phyloP scores from a whole-genome alignment of 1,140 invertebrate genomes.

The Adelges cooleyi region DNA sequence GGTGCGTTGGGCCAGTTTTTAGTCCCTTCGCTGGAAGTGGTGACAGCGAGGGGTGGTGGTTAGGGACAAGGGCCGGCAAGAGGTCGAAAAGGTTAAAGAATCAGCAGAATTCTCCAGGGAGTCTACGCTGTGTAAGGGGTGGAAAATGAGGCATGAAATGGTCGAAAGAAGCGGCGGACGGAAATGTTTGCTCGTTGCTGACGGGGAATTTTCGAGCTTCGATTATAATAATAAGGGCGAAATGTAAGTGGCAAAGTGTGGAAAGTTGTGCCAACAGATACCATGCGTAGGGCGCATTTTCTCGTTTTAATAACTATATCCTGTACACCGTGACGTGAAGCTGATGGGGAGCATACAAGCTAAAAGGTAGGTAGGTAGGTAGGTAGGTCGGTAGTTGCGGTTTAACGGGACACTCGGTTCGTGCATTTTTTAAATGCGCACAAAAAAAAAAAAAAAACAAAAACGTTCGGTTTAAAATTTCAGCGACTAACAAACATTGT shows the following conservation, averaged over 20 bases:
- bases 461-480: slow-evolving; percentile 17
- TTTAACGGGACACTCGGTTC: not conserved
- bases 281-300: not conserved
- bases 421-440: not conserved
- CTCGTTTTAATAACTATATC: too few relatives aligned
- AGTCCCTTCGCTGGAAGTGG: too few relatives aligned
- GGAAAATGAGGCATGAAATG: not conserved
- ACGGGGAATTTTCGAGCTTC: not conserved
- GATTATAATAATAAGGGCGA: not conserved
- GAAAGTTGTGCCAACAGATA: not conserved
- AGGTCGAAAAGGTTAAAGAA: too few relatives aligned
- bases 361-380: too few relatives aligned
- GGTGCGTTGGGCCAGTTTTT: too few relatives aligned
- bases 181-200: not conserved
- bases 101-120: too few relatives aligned
- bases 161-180: not conserved
- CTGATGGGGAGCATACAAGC: too few relatives aligned
- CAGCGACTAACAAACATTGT: not conserved
- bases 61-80: too few relatives aligned
- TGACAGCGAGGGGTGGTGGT: too few relatives aligned
- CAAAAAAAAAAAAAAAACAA: slow-evolving; percentile 8
- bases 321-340: too few relatives aligned
- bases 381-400: too few relatives aligned
- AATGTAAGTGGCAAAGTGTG: not conserved
- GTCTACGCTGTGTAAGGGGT: not conserved